A percentile compares a stretch with the other conserved stretches of the same genome.
These are phyloP conservation scores for Sapayoa aenigma DNA, from an alignment of 2,113 vertebrate genomes.

Conservation along the genomic window DNA sequence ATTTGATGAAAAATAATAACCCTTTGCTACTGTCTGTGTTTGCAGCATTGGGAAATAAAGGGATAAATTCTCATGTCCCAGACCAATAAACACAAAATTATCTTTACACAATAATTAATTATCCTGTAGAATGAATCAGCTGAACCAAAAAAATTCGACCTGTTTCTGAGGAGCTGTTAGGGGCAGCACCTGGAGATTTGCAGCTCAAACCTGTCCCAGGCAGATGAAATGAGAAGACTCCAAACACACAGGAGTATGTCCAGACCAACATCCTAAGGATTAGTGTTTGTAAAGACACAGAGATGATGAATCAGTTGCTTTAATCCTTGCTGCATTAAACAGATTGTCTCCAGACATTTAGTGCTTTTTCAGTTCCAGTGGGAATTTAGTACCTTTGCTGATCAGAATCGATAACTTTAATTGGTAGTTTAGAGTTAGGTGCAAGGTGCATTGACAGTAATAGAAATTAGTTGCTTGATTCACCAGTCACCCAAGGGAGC, in stretches of 20 bases:
- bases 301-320: neutral
- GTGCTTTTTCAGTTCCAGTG: neutral
- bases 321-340: neutral
- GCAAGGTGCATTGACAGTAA: neutral
- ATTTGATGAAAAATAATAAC: neutral
- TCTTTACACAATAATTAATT: neutral
- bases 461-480: conserved; percentile 26
- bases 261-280: neutral
- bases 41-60: neutral
- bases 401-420: conserved; percentile 7
- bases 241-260: neutral
- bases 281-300: neutral
- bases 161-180: neutral
- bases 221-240: neutral
- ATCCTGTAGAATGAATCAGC: neutral
- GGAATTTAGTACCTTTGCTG: conserved; percentile 11
- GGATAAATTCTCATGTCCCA: neutral
- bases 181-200: neutral
- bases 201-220: neutral
- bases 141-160: neutral
- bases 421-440: neutral
- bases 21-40: neutral
- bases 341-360: neutral
- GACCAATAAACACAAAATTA: conserved; percentile 3
- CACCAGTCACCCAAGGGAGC: neutral